These are phyloP conservation scores for Embiotoca jacksoni DNA, from an alignment of 2,113 vertebrate genomes.

Conservation along the genomic window DNA sequence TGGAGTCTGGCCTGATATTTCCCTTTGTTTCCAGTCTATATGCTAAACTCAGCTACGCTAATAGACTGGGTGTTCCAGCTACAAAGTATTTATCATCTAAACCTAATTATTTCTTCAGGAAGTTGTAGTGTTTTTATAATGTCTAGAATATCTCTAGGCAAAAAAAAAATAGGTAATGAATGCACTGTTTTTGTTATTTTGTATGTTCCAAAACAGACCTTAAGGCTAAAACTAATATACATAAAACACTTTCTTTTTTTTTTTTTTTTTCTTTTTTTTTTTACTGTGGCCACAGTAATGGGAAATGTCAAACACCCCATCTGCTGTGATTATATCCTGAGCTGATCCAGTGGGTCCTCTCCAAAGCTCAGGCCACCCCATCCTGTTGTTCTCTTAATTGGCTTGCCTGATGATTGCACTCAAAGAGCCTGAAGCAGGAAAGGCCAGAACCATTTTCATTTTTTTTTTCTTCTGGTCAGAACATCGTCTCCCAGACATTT, in stretches of 20 bases:
- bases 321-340: conserved; percentile 38
- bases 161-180: too few relatives aligned
- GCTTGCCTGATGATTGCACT: conserved; percentile 65
- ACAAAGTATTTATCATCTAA: too few relatives aligned
- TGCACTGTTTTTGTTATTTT: background rate
- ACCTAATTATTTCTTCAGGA: too few relatives aligned
- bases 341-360: conserved; percentile 35
- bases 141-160: too few relatives aligned
- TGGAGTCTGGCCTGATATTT: too few relatives aligned
- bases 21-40: too few relatives aligned
- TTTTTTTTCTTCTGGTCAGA: conserved; percentile 32
- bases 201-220: conserved; percentile 32
- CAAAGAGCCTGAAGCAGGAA: conserved; percentile 18
- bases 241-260: conserved; percentile 1
- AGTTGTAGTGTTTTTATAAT: too few relatives aligned
- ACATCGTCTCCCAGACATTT: conserved; percentile 49
- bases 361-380: conserved; percentile 29
- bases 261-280: background rate
- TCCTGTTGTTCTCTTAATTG: conserved; percentile 66
- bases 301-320: conserved; percentile 29
- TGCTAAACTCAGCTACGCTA: too few relatives aligned
- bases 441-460: conserved; percentile 28
- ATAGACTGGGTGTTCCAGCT: too few relatives aligned
- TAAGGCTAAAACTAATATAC: conserved; percentile 8
- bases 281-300: background rate